phyloP scores from a whole-genome alignment of 2,888 invertebrate species.

The Hecatera dysodea region DNA sequence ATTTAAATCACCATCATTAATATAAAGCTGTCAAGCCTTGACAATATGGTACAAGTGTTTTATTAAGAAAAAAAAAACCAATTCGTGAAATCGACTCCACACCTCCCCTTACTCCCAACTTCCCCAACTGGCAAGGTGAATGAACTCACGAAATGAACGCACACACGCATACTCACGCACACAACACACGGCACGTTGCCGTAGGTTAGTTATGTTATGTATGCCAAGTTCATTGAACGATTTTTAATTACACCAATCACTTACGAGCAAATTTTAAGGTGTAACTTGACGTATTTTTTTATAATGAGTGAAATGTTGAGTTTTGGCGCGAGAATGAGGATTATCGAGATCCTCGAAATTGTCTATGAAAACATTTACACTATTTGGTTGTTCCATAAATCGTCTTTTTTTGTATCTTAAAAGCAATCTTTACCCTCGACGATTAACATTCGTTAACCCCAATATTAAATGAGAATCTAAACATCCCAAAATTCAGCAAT shows the following conservation, averaged over 20 bases:
- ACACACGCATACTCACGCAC: slow-evolving; percentile 73
- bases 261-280: slow-evolving; percentile 63
- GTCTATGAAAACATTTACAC: not conserved
- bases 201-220: slow-evolving; percentile 83
- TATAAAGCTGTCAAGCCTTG: not conserved
- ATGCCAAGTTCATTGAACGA: slow-evolving; percentile 76
- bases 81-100: slow-evolving; percentile 70
- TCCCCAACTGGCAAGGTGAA: slow-evolving; percentile 90
- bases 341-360: not conserved
- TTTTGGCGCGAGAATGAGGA: too few species aligned
- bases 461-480: not conserved
- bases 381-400: not conserved
- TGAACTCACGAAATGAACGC: slow-evolving; percentile 90
- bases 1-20: not conserved
- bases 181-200: slow-evolving; percentile 80
- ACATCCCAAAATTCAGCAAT: not conserved
- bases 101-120: slow-evolving; percentile 80
- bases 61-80: not conserved
- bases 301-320: slow-evolving; percentile 15
- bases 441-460: not conserved
- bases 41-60: not conserved
- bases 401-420: not conserved
- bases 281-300: slow-evolving; percentile 37
- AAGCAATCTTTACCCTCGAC: not conserved
- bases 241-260: slow-evolving; percentile 70